Evolutionary conservation across 2,113 vertebrate genomes (phyloP), one percentile per base, ranked within the genome.

Genomic region (Coturnix japonica): DNA sequence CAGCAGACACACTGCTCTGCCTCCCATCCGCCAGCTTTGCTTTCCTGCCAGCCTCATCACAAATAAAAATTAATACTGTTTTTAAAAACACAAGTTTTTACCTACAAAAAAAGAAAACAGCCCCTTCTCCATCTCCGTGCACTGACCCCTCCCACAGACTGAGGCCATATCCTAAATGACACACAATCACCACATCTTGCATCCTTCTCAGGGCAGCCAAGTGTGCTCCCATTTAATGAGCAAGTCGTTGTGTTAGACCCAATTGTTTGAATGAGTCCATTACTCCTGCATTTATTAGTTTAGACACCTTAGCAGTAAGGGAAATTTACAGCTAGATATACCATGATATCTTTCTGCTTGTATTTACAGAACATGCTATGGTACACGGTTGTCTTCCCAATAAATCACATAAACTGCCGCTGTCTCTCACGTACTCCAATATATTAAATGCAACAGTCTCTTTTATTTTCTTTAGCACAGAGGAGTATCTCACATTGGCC

Each of bases 321-420:
- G 11, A 87, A 92, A 92, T 74, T 76, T 87, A 89, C 43, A 74
- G 57, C 7, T 2, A 54, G 46, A 44, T 57, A 26, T 6, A 56
- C 21, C 59, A 79, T 3, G 6, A 72, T 82, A 28, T 63, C 49
- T 83, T 81, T 93, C 21, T 60, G n/a, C 43, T 75, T 70, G 8
- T 71, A 73, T 80, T 87, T 81, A 91, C 84, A 89, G 67, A 87
- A 64, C 57, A 83, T 53, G 64, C 64, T 33, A 46, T 4, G 72
- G 75, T 20, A 17, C 59, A 20, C 83, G 90, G 53, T 47, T 80
- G 17, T 30, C 78, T 80, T 63, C 56, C 35, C 78, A 66, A 47
- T 89, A 89, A 89, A 91, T 89, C 91, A 89, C 19, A 56, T 23
- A 81, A 91, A 91, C 84, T 87, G 72, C 87, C 94, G 64, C 84